Base-by-base conservation (phyloP, 2,797 vertebrate species). In the Percopsis omiscomaycus region DNA sequence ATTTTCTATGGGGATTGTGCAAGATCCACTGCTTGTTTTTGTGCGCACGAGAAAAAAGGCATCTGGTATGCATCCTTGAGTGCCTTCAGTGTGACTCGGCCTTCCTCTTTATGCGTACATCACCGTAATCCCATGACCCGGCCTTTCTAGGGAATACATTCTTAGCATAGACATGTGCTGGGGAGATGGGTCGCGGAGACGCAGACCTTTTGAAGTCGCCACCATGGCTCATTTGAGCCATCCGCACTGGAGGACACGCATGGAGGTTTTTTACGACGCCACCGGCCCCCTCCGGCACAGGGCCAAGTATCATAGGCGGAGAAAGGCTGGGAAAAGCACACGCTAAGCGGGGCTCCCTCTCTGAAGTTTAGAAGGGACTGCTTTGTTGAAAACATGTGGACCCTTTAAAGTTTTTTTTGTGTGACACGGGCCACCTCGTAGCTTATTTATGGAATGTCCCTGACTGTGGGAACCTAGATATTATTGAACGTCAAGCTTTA, bases 141-240 rank as follows among this genome's bases (percentile, higher is more conserved):
- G 32, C 12, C n/a, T 37, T 71, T 66, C 68, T 67, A 61, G 22
- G 32, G 32, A 74, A 50, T 60, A 66, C 74, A 76, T 80, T 80
- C 73, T 61, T 69, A 47, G 46, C 58, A 44, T 47, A 70, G 53
- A 55, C 75, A 69, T 79, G 63, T 78, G 71, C 59, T 42, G 61
- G 30, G 46, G 47, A 70, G 68, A 61, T 30, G 47, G 64, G 48
- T 59, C 0, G 5, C 14, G 11, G 10, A n/a, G 37, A 3, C 49
- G 52, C 42, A 30, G 22, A 71, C 68, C 65, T 75, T 82, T 79
- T 85, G 73, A 81, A 89, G 86, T 80, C 78, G 68, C 80, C 74
- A 86, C 73, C 77, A 84, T 1, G 78, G 78, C 79, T 84, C 82
- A 78, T 89, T 89, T 86, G 74, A 74, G 79, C 78, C 75, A 54